These are phyloP conservation scores for Ataeniobius toweri DNA, from an alignment of 2,797 vertebrate species.

Conservation along the genomic window DNA sequence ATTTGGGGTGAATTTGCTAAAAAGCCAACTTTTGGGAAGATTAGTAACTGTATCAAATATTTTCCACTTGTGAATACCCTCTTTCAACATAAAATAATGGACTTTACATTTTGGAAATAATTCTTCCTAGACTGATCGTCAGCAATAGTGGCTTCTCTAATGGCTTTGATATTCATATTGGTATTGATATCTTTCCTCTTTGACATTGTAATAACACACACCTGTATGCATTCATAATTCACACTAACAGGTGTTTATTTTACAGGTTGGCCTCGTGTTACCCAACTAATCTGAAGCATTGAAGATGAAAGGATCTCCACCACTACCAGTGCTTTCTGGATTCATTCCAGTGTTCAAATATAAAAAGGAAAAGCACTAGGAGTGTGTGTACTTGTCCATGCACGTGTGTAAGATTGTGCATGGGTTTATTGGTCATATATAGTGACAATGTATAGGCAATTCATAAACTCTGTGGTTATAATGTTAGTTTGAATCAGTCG, in stretches of 20 bases:
- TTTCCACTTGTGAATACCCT: not conserved
- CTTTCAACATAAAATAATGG: not conserved
- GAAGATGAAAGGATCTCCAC: not conserved
- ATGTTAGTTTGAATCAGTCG: not conserved
- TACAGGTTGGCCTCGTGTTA: slow-evolving; percentile 68
- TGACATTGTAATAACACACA: not conserved
- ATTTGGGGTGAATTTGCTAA: not conserved
- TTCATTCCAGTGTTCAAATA: not conserved
- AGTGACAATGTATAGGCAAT: not conserved
- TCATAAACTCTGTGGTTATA: slow-evolving; percentile 18
- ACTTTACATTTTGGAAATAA: not conserved
- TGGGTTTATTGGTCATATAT: not conserved
- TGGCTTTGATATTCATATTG: too few species aligned
- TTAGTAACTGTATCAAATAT: not conserved
- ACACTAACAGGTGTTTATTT: slow-evolving; percentile 16
- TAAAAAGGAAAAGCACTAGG: slow-evolving; percentile 8
- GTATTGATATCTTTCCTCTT: not conserved
- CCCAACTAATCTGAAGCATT: slow-evolving; percentile 47
- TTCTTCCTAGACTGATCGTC: not conserved
- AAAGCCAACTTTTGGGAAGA: not conserved
- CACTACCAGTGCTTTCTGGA: slow-evolving; percentile 1
- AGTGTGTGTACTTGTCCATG: not conserved
- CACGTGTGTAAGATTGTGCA: not conserved
- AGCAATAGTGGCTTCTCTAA: not conserved
- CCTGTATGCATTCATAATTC: not conserved